phyloP scores from a whole-genome alignment of 2,888 invertebrate genomes.

The Ennomos erosarius region DNA sequence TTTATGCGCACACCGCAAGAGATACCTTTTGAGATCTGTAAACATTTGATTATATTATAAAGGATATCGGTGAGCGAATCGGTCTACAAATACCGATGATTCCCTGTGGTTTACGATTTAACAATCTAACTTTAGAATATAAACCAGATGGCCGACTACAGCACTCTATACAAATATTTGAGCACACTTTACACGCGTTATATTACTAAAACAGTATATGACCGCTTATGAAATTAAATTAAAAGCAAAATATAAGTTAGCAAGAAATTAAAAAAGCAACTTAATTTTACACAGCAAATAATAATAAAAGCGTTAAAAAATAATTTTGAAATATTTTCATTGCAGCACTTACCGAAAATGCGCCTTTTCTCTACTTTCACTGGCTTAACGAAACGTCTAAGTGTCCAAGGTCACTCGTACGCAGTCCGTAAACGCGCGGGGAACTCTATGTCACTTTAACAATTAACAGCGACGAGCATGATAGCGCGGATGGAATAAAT shows the following conservation, averaged over 20 bases:
- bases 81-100: constrained; percentile 71
- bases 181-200: constrained; percentile 58
- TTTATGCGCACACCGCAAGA: not conserved
- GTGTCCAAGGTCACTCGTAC: constrained; percentile 44
- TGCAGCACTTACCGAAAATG: constrained; percentile 13
- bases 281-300: too few relatives aligned
- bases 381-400: constrained; percentile 5
- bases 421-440: constrained; percentile 57
- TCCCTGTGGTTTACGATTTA: constrained; percentile 81
- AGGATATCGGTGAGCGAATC: constrained; percentile 52
- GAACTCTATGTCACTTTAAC: constrained; percentile 67
- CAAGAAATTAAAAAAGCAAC: constrained; percentile 29
- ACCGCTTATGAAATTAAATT: constrained; percentile 31
- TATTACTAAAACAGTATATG: constrained; percentile 23
- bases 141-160: constrained; percentile 82
- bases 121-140: constrained; percentile 84
- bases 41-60: constrained; percentile 29
- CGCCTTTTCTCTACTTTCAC: constrained; percentile 10
- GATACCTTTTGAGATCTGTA: not conserved
- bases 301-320: too few relatives aligned
- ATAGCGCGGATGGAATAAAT: constrained; percentile 73
- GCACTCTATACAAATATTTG: constrained; percentile 74
- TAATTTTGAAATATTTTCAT: too few relatives aligned
- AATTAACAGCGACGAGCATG: constrained; percentile 74
- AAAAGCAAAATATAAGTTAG: constrained; percentile 26